These are phyloP conservation scores for Oligia latruncula DNA, from an alignment of 2,888 invertebrate genomes.

Conservation along the genomic window DNA sequence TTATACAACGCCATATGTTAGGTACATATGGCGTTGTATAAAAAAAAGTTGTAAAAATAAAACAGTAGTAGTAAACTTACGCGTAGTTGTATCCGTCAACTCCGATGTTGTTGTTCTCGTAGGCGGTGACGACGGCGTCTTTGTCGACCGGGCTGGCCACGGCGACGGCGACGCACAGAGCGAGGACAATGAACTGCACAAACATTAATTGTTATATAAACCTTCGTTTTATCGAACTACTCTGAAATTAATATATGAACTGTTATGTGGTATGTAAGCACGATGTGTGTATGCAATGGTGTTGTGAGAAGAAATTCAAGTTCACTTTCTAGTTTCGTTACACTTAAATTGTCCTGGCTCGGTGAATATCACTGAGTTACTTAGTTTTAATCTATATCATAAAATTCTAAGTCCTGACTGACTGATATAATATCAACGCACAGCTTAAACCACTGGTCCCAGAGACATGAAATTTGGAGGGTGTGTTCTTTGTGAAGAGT, in stretches of 20 bases:
- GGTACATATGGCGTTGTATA: no score
- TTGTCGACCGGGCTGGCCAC: constrained; percentile 69
- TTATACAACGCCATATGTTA: not conserved
- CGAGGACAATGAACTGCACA: constrained; percentile 79
- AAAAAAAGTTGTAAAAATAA: not conserved
- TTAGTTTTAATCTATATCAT: not conserved
- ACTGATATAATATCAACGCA: no score
- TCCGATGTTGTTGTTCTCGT: constrained; percentile 79
- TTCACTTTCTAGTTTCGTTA: not conserved
- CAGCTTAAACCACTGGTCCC: no score
- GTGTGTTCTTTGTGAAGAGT: no score
- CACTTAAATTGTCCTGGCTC: no score
- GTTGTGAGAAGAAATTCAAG: not conserved
- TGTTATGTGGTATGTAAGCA: not conserved
- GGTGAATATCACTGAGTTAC: not conserved
- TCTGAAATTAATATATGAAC: not conserved
- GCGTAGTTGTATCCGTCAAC: constrained; percentile 71
- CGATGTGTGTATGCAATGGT: not conserved
- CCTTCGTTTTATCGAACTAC: not conserved
- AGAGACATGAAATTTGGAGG: no score
- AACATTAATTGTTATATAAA: not conserved
- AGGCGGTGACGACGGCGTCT: constrained; percentile 66
- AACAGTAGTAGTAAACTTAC: constrained; percentile 70
- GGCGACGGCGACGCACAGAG: constrained; percentile 78
- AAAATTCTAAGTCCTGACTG: no score